These are phyloP conservation scores for Archivesica marissinica DNA, from an alignment of 1,140 invertebrate genomes.

Conservation along the genomic window DNA sequence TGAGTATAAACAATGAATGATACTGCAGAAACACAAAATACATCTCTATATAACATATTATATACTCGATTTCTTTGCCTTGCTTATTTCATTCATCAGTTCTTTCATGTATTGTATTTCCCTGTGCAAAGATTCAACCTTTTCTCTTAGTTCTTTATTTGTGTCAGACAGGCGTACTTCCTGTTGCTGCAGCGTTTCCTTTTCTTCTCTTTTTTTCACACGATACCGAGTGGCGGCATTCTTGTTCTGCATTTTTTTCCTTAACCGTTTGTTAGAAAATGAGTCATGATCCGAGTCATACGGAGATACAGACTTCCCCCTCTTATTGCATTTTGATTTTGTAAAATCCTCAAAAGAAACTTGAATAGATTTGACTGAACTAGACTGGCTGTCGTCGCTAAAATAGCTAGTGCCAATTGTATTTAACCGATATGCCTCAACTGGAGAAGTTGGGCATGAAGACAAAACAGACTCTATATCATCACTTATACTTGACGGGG, in stretches of 20 bases:
- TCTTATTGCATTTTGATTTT: slow-evolving; percentile 37
- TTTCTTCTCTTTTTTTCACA: slow-evolving; percentile 94
- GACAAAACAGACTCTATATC: slow-evolving; percentile 31
- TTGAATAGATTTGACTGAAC: slow-evolving; percentile 45
- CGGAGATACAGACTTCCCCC: background rate
- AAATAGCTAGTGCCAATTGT: slow-evolving; percentile 46
- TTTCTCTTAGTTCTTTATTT: slow-evolving; percentile 88
- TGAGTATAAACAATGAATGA: slow-evolving; percentile 25
- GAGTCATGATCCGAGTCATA: slow-evolving; percentile 24
- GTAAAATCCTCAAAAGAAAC: slow-evolving; percentile 46
- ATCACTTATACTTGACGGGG: background rate
- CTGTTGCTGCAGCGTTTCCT: slow-evolving; percentile 90
- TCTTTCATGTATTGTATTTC: slow-evolving; percentile 94
- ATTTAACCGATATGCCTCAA: background rate
- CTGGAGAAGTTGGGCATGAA: slow-evolving; percentile 17
- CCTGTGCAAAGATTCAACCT: slow-evolving; percentile 89
- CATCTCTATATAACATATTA: background rate
- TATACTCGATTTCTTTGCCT: slow-evolving; percentile 51
- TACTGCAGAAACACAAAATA: background rate
- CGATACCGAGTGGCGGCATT: slow-evolving; percentile 95
- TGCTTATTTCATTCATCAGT: slow-evolving; percentile 90
- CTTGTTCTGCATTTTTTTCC: slow-evolving; percentile 97
- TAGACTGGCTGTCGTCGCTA: slow-evolving; percentile 8
- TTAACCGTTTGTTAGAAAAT: slow-evolving; percentile 81
- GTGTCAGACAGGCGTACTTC: slow-evolving; percentile 88